Percentiles rank a stretch among this genome's conserved stretches.
Conservation (phyloP, 1,140 invertebrate species). For the Pantala flavescens region DNA sequence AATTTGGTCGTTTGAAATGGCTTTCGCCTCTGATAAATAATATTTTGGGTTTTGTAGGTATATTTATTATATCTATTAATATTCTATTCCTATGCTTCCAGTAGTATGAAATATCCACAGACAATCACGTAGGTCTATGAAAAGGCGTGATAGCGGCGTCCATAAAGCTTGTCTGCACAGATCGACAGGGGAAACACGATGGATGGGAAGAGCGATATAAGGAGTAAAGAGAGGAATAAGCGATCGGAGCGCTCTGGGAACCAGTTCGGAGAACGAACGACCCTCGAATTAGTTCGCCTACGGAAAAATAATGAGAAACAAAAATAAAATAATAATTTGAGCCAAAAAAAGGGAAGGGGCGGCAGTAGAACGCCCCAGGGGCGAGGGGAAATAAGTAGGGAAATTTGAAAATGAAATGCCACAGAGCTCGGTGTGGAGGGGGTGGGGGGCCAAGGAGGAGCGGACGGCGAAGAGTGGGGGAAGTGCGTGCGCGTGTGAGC, state of each 20-base stretch:
- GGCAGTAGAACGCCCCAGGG: not conserved
- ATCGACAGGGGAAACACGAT: not conserved
- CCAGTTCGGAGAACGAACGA: not conserved
- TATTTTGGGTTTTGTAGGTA: no score
- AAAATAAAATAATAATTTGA: conserved; percentile 11
- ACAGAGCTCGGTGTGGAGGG: not conserved
- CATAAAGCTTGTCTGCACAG: not conserved
- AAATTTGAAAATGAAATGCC: conserved; percentile 7
- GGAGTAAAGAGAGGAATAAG: not conserved
- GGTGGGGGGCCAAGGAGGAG: no score
- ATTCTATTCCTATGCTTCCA: no score
- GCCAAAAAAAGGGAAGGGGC: not conserved
- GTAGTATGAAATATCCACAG: no score
- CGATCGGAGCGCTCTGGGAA: not conserved
- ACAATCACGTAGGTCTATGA: no score
- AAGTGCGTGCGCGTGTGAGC: not conserved
- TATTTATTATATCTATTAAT: no score
- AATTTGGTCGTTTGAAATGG: no score
- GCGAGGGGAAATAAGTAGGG: not conserved
- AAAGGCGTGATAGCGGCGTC: no score
- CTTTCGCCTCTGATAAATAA: no score
- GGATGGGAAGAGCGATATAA: not conserved
- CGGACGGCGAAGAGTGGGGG: not conserved
- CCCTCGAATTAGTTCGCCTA: conserved; percentile 7
- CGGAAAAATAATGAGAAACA: conserved; percentile 10